Evolutionary conservation across 2,113 vertebrate genomes (phyloP), one percentile per base, ranked within the genome.

Genomic region (Benitochromis conjunctus): DNA sequence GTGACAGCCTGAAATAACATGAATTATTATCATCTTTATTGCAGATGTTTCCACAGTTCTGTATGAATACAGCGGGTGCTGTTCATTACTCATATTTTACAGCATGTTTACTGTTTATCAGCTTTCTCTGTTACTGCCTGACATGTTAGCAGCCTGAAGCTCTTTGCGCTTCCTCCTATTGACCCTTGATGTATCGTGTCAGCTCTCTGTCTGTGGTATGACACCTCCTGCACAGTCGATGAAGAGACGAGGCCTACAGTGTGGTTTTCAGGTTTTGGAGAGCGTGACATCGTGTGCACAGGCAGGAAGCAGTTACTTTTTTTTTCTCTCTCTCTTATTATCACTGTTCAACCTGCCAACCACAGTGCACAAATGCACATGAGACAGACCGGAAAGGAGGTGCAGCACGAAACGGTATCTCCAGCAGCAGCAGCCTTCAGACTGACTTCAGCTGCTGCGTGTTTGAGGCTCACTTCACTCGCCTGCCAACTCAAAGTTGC

Each of bases 341-440:
- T 81, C 26, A 24, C 64, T 86, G 41, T 91, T 88, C 57, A 81
- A 89, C 56, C 86, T 89, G 26, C 78, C 18, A 77, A 92, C 94
- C 92, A 53, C 92, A 90, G 21, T 56, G 87, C 92, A 93, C 93
- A 92, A 95, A 92, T 80, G 13, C 74, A 74, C 36, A 87, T 48
- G 10, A 74, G 26, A 41, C 1, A 38, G 78, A 87, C 92, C 89
- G 94, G 94, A 93, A 74, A 94, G 83, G 77, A 74, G 90, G 58
- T 80, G 81, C 87, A 82, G 71, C 41, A 41, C 56, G 7, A 92
- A 79, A 53, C 53, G 0, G 19, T 41, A 1, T 56, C 71, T 77
- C 14, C 34, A 51, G 81, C 41, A 60, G 3, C 81, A 13, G 26
- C 53, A 31, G 18, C 80, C 7, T 74, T 12, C 16, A 14, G 5